These are phyloP conservation scores for Peromyscus maniculatus DNA, from an alignment of 2,113 vertebrate species.

Conservation along the genomic window DNA sequence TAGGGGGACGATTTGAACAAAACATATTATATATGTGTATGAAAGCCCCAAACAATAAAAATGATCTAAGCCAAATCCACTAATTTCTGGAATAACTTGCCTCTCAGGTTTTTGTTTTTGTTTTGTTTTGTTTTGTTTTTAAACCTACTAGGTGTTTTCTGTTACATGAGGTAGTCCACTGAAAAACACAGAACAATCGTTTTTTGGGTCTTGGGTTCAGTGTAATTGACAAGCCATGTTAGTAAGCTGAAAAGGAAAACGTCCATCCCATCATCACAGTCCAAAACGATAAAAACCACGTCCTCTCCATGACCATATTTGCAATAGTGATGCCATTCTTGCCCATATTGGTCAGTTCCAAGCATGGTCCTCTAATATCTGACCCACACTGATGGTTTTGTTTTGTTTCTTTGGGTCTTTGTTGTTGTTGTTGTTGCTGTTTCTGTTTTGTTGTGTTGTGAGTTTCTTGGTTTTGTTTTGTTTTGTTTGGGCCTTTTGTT, in stretches of 20 bases:
- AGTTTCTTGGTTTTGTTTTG: too few relatives aligned
- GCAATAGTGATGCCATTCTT: neutral
- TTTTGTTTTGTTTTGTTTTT: neutral
- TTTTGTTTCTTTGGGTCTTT: neutral
- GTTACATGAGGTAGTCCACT: neutral
- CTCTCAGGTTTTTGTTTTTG: neutral
- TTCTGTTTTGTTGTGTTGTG: too few relatives aligned
- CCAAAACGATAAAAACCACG: neutral
- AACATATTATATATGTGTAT: neutral
- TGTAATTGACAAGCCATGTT: slow-evolving; percentile 9
- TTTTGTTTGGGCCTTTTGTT: neutral
- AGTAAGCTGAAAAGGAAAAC: neutral
- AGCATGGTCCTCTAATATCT: neutral
- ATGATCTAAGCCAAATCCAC: neutral
- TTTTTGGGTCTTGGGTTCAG: neutral
- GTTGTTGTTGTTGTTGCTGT: too few relatives aligned
- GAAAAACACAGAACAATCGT: neutral
- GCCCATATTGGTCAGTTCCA: neutral
- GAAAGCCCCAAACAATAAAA: neutral
- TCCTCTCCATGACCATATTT: neutral
- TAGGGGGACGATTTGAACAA: neutral
- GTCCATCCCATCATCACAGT: neutral
- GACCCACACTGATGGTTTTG: neutral
- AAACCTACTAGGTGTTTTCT: neutral
- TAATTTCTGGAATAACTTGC: neutral